Percentiles rank a stretch among this genome's conserved stretches.
These are phyloP conservation scores for Litocranius walleri DNA, from an alignment of 2,113 vertebrate genomes.

Conservation along the genomic window DNA sequence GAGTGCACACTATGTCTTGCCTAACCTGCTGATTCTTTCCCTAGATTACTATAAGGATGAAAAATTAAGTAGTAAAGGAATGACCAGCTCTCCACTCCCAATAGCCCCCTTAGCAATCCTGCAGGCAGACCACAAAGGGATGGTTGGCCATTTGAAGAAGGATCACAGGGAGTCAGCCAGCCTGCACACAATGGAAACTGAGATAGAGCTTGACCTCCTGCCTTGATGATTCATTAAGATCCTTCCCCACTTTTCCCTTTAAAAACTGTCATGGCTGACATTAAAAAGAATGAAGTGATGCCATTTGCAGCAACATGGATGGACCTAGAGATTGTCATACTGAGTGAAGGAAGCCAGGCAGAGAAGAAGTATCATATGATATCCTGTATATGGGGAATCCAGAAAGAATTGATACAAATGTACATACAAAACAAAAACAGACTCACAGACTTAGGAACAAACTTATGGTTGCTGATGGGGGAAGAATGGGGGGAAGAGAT, in stretches of 20 bases:
- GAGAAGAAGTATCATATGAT: background rate
- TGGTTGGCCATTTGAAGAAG: background rate
- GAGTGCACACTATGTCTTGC: background rate
- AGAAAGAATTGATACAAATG: background rate
- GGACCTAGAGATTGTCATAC: background rate
- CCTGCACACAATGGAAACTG: background rate
- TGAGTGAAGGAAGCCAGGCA: background rate
- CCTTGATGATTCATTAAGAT: background rate
- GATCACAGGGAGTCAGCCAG: background rate
- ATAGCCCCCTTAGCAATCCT: background rate
- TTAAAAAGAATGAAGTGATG: background rate
- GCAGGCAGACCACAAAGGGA: background rate
- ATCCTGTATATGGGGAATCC: background rate
- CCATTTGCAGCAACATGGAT: background rate
- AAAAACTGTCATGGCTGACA: background rate
- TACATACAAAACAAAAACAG: background rate
- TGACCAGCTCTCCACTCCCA: background rate
- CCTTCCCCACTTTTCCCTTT: background rate
- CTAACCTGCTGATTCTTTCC: background rate
- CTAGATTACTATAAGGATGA: background rate
- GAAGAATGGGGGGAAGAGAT: background rate
- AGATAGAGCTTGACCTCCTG: background rate
- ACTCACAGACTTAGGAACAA: background rate
- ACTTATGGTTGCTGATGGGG: background rate
- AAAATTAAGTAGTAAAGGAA: background rate